Percentiles rank a stretch among this genome's conserved stretches.
Evolutionary conservation across 92 coral and sea anemone species (phyloP).

Genomic region (Parazoanthus darwini): DNA sequence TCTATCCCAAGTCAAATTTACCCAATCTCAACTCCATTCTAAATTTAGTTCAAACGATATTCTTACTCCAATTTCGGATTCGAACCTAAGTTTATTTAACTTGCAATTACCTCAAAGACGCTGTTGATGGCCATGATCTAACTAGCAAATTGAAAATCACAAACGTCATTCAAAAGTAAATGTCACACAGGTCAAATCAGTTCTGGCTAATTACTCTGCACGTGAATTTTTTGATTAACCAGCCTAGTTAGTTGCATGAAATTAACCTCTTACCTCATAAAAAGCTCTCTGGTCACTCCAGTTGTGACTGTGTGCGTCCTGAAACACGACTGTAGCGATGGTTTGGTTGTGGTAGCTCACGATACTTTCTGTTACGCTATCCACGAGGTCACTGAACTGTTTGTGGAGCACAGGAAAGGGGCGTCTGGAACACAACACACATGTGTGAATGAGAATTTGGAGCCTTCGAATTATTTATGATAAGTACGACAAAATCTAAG

Average conservation of each 20-base stretch:
- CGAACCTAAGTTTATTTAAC: no score
- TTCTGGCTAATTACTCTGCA: background rate
- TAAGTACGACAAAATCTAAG: background rate
- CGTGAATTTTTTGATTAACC: background rate
- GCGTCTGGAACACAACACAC: constrained; percentile 54
- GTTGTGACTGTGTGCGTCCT: constrained; percentile 92
- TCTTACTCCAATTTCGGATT: no score
- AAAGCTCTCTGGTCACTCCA: constrained; percentile 91
- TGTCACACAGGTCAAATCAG: background rate
- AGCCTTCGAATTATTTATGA: background rate
- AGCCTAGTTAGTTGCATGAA: background rate
- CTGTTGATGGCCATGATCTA: background rate
- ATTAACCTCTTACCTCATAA: constrained; percentile 72
- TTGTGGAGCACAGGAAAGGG: constrained; percentile 82
- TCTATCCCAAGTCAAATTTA: background rate
- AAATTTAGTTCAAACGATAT: no score
- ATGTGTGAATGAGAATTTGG: background rate
- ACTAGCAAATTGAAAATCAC: background rate
- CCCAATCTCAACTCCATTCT: background rate
- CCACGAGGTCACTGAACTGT: constrained; percentile 87
- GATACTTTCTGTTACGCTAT: constrained; percentile 76
- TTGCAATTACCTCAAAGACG: no score
- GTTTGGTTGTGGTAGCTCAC: constrained; percentile 78
- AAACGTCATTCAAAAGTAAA: background rate
- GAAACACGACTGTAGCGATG: constrained; percentile 77